Evolutionary conservation across 1,140 invertebrate species (phyloP).

Genomic region (Brachionus koreanus): DNA sequence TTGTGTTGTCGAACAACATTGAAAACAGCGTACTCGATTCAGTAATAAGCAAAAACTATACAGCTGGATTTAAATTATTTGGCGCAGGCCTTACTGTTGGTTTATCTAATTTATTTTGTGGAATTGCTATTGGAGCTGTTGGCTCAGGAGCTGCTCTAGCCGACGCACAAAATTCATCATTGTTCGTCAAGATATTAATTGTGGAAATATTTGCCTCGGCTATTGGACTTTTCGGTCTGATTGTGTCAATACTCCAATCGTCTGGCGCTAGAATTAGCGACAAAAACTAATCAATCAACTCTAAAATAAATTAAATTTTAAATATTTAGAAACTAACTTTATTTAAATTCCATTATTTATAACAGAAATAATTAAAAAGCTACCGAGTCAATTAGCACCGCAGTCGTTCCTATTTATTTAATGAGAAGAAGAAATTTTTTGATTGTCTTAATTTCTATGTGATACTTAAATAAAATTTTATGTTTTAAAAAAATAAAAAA

Average conservation of each 20-base stretch:
- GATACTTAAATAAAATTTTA: not conserved
- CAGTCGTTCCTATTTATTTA: not conserved
- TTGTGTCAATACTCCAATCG: constrained; percentile 40
- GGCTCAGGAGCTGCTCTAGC: constrained; percentile 88
- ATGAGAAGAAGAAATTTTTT: not conserved
- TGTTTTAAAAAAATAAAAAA: not conserved
- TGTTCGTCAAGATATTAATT: constrained; percentile 95
- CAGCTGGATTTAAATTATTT: constrained; percentile 46
- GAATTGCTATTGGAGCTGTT: constrained; percentile 89
- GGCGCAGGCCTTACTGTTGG: constrained; percentile 87
- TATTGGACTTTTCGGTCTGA: constrained; percentile 84
- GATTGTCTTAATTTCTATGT: not conserved
- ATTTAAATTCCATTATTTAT: not conserved
- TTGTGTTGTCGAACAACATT: constrained; percentile 81
- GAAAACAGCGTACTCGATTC: constrained; percentile 59
- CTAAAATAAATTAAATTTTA: not conserved
- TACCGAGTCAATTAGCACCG: not conserved
- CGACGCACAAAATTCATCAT: constrained; percentile 84
- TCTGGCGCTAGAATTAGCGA: constrained; percentile 8
- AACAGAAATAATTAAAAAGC: not conserved
- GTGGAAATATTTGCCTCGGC: constrained; percentile 97
- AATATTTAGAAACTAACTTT: not conserved
- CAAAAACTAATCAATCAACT: constrained; percentile 11
- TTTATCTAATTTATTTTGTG: constrained; percentile 87
- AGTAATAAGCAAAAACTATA: not conserved